phyloP scores from a whole-genome alignment of 2,888 invertebrate genomes.

The Amblyteles armatorius region DNA sequence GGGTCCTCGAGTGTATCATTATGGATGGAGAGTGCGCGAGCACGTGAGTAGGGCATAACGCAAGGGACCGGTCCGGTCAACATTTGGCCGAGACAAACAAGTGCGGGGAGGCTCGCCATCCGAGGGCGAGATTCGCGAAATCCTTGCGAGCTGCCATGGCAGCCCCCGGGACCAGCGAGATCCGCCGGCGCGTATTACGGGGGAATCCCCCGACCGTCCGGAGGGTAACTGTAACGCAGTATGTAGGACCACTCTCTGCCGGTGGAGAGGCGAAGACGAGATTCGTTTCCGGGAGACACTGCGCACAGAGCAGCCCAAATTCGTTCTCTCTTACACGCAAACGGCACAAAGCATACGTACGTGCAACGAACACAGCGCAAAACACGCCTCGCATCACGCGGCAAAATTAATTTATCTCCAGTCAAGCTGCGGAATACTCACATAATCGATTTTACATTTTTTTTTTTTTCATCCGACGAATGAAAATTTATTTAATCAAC shows the following conservation, averaged over 20 bases:
- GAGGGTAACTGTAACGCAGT: conserved; percentile 16
- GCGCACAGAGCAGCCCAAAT: neutral
- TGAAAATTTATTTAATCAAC: too few relatives aligned
- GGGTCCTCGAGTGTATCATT: conserved; percentile 54
- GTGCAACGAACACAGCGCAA: neutral
- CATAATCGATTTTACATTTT: too few relatives aligned
- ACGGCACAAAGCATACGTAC: neutral
- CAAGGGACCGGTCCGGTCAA: conserved; percentile 78
- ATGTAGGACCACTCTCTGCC: conserved; percentile 13
- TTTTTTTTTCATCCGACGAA: too few relatives aligned
- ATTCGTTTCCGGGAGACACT: neutral
- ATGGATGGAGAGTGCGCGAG: conserved; percentile 28
- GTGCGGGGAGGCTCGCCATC: neutral
- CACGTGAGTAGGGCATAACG: conserved; percentile 26
- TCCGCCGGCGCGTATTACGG: conserved; percentile 12
- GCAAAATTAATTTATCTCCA: neutral
- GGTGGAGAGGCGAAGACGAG: conserved; percentile 24
- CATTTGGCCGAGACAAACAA: conserved; percentile 81
- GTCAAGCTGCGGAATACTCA: neutral
- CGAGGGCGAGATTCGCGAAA: conserved; percentile 47
- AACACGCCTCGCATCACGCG: neutral
- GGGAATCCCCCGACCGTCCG: neutral
- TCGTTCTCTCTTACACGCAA: neutral
- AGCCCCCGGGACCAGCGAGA: neutral
- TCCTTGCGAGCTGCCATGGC: conserved; percentile 17